Evolutionary conservation across 1,140 invertebrate species (phyloP).

Genomic region (Helicoverpa armigera): DNA sequence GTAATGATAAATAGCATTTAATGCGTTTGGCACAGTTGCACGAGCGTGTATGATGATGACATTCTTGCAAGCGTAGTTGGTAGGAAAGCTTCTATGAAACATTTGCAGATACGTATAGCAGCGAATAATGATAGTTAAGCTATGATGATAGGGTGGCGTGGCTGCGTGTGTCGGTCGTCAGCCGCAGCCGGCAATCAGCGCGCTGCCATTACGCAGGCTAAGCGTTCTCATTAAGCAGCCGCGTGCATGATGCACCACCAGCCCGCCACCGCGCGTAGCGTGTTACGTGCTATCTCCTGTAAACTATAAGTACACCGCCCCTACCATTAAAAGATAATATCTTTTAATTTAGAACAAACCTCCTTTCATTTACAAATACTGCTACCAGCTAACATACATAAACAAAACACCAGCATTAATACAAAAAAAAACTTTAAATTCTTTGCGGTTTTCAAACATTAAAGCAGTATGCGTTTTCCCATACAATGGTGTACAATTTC

Average conservation of each 20-base stretch:
- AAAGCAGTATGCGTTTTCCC: neutral
- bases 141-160: constrained; percentile 58
- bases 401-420: neutral
- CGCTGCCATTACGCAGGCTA: constrained; percentile 67
- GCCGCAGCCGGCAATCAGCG: constrained; percentile 65
- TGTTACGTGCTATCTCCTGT: constrained; percentile 15
- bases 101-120: constrained; percentile 55
- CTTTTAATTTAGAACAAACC: constrained; percentile 53
- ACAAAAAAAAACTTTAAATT: neutral
- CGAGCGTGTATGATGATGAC: neutral
- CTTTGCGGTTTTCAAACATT: too few species aligned
- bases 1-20: neutral
- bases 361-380: neutral
- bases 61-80: neutral
- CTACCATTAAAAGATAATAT: constrained; percentile 58
- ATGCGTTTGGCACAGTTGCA: neutral
- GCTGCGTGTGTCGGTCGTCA: constrained; percentile 60
- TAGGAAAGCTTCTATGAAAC: constrained; percentile 48
- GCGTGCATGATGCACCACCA: constrained; percentile 48
- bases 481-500: constrained; percentile 12
- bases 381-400: neutral
- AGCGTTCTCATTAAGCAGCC: constrained; percentile 70
- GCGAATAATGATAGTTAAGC: constrained; percentile 61
- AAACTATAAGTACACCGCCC: constrained; percentile 18
- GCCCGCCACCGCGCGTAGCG: neutral